A percentile compares a stretch with the other conserved stretches of the same genome.
These are phyloP conservation scores for Peromyscus maniculatus DNA, from an alignment of 2,113 vertebrate species.

Conservation along the genomic window DNA sequence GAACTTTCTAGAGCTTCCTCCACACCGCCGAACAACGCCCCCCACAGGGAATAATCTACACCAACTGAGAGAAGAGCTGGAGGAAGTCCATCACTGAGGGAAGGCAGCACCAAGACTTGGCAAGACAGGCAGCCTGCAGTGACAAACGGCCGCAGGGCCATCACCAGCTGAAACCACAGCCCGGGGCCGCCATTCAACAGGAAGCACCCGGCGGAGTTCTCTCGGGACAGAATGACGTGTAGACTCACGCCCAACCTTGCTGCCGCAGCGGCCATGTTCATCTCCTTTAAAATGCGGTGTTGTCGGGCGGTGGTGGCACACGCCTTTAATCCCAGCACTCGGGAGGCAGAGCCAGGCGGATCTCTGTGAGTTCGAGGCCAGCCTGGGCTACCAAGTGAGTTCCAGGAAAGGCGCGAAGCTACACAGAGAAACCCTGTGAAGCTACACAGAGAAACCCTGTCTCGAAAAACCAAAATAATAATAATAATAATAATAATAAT, in stretches of 20 bases:
- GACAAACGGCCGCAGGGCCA: not conserved
- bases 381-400: too few species aligned
- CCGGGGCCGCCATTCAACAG: not conserved
- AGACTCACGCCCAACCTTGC: not conserved
- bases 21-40: not conserved
- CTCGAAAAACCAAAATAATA: too few species aligned
- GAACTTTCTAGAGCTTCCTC: conserved; percentile 2
- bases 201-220: not conserved
- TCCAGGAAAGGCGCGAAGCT: too few species aligned
- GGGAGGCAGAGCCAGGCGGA: too few species aligned
- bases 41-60: not conserved
- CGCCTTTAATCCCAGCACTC: too few species aligned
- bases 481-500: too few species aligned
- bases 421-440: too few species aligned
- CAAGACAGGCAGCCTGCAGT: not conserved
- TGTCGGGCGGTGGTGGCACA: too few species aligned
- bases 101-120: not conserved
- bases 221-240: not conserved
- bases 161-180: not conserved
- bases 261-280: not conserved
- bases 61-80: not conserved
- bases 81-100: not conserved
- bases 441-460: too few species aligned
- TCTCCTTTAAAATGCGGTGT: not conserved
- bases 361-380: too few species aligned